These are phyloP conservation scores for Zosterops lateralis DNA, from an alignment of 2,113 vertebrate genomes.

Conservation along the genomic window DNA sequence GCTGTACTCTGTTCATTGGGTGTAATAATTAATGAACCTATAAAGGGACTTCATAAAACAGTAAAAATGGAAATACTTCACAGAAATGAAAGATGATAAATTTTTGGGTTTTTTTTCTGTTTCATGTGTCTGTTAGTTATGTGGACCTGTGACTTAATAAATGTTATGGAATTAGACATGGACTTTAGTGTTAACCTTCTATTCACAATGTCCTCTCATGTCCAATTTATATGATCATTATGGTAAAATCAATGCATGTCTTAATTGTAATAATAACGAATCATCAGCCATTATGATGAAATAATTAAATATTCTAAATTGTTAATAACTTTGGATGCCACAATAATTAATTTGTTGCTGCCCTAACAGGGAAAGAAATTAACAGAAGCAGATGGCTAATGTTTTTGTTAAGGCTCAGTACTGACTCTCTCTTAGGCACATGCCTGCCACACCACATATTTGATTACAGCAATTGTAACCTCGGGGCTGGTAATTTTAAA, in stretches of 20 bases:
- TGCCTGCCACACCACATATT: background rate
- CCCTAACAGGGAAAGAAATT: background rate
- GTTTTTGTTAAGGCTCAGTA: background rate
- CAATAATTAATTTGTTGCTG: background rate
- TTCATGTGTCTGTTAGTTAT: background rate
- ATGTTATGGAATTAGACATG: background rate
- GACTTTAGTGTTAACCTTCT: background rate
- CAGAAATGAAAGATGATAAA: background rate
- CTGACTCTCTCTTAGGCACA: background rate
- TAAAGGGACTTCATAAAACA: conserved; percentile 19
- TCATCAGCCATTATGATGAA: background rate
- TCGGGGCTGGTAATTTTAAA: background rate
- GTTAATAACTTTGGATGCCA: background rate
- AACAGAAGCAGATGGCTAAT: background rate
- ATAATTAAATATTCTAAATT: background rate
- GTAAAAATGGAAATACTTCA: conserved; percentile 1
- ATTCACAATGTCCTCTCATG: background rate
- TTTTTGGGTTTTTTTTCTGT: conserved; percentile 9
- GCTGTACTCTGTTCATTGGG: background rate
- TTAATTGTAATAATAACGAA: background rate
- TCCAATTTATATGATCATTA: background rate
- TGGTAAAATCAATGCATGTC: background rate
- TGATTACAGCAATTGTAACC: background rate
- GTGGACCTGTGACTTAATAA: background rate
- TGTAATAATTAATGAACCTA: background rate